Percentiles rank a stretch among this genome's conserved stretches.
phyloP scores from a whole-genome alignment of 2,888 invertebrate genomes.

The Leucophenga montana region DNA sequence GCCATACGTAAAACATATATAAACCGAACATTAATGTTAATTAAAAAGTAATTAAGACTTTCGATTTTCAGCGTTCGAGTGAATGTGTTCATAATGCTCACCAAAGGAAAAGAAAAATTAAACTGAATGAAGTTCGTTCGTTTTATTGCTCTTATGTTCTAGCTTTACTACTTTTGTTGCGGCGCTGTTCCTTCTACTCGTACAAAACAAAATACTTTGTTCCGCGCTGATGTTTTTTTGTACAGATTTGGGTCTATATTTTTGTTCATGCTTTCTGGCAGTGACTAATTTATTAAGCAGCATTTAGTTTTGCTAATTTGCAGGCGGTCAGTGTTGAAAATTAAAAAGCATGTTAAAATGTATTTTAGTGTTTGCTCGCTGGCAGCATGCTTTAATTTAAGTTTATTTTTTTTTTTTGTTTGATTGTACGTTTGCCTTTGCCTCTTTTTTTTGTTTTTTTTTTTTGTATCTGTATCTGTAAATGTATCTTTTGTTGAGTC shows the following conservation, averaged over 20 bases:
- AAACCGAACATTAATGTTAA: conserved; percentile 14
- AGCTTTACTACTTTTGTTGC: not conserved
- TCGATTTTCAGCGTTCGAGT: not conserved
- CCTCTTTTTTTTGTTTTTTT: not conserved
- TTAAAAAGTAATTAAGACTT: conserved; percentile 18
- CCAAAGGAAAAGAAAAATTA: not conserved
- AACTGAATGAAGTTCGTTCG: not conserved
- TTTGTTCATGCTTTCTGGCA: not conserved
- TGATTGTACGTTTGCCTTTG: not conserved
- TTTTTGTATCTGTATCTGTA: no score
- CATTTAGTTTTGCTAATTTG: conserved; percentile 8
- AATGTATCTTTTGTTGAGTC: not conserved
- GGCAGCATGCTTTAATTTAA: not conserved
- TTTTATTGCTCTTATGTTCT: not conserved
- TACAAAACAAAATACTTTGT: not conserved
- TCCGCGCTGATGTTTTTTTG: not conserved
- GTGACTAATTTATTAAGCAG: not conserved
- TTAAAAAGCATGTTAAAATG: not conserved
- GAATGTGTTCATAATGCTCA: not conserved
- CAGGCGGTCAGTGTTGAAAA: conserved; percentile 7
- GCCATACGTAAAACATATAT: not conserved
- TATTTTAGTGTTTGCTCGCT: no score
- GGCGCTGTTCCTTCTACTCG: no score
- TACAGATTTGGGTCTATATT: not conserved
- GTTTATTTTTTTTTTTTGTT: not conserved